Evolutionary conservation across 2,113 vertebrate species (phyloP).

Genomic region (Chionis minor): DNA sequence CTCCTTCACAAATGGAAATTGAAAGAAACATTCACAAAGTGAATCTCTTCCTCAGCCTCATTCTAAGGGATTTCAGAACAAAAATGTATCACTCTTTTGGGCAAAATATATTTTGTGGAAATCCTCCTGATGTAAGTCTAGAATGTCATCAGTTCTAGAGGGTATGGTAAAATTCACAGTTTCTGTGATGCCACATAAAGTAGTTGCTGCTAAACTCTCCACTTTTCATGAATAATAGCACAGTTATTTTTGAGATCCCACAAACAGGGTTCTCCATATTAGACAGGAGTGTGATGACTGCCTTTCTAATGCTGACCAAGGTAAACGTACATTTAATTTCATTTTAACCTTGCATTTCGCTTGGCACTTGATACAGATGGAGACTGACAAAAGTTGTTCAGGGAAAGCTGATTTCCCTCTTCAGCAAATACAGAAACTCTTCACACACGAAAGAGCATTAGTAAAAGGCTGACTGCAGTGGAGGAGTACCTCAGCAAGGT

Average conservation of each 20-base stretch:
- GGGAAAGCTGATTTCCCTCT: constrained; percentile 10
- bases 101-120: not conserved
- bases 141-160: not conserved
- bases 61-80: not conserved
- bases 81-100: not conserved
- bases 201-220: not conserved
- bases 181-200: not conserved
- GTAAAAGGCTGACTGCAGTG: not conserved
- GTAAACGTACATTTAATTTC: not conserved
- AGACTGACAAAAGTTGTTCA: constrained; percentile 8
- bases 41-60: not conserved
- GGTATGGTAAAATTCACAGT: not conserved
- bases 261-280: not conserved
- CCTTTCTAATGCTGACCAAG: not conserved
- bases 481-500: not conserved
- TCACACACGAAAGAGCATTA: not conserved
- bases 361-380: constrained; percentile 17
- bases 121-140: not conserved
- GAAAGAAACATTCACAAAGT: not conserved
- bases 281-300: not conserved
- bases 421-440: not conserved
- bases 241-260: not conserved
- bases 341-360: not conserved
- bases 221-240: not conserved
- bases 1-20: not conserved